Base-by-base conservation (phyloP, 2,888 invertebrate species). In the Dryomyza anilis region DNA sequence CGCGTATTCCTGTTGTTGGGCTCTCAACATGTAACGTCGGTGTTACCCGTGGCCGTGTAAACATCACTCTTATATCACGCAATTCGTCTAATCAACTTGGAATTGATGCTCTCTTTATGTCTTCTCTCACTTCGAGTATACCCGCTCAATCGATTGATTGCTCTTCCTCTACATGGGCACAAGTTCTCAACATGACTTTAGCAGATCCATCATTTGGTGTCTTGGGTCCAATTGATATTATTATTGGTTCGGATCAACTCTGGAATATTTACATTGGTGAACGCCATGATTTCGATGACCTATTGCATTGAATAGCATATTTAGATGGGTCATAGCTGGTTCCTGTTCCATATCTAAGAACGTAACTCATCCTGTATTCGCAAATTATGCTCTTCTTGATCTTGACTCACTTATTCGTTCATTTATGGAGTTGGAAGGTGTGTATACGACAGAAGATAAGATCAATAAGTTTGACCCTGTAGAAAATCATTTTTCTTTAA, bases 311-410 rank as follows among this genome's bases (percentile, higher is more conserved):
- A 62, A 68, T 10, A 68, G 59, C 7, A 60, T 67, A 2, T 68
- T 68, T 61, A 66, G 67, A 21, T 69, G 70, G 66, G 66, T 68
- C 2, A 56, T 65, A 12, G 45, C 57, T n/a, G 66, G 64, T 29
- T 63, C 58, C 6, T 63, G 59, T 43, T 12, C 6, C 30, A 25
- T 46, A 19, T 33, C 53, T 3, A 52, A 60, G 7, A 19, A 62
- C n/a, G n/a, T 25, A 14, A 14, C 25, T 16, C 50, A 30, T 12
- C 36, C 48, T 60, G 33, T 23, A 19, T 8, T 63, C 10, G 56
- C 56, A 23, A 43, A 55, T 50, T 59, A 66, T 25, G 61, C 64
- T 7, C 5, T 52, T 25, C 57, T 55, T 25, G 52, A 64, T n/a
- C n/a, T n/a, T n/a, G n/a, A n/a, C n/a, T n/a, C n/a, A n/a, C n/a